Percentiles rank a stretch among this genome's conserved stretches.
These are phyloP conservation scores for Osmoderma eremita DNA, from an alignment of 2,888 invertebrate species.

Conservation along the genomic window DNA sequence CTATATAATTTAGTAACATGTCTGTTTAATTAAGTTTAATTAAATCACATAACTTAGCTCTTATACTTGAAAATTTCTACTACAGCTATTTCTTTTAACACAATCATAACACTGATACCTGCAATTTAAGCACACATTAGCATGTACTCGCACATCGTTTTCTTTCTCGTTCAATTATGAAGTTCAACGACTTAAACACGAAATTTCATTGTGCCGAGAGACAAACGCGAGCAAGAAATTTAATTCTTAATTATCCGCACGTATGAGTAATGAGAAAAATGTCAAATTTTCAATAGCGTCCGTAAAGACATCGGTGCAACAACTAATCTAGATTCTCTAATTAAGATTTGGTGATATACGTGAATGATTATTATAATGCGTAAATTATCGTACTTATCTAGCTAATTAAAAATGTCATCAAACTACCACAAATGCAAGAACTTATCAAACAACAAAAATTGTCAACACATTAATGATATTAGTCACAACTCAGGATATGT, in stretches of 20 bases:
- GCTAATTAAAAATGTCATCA: constrained; percentile 29
- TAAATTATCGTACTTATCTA: constrained; percentile 19
- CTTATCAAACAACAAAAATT: constrained; percentile 32
- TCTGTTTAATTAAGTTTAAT: constrained; percentile 12
- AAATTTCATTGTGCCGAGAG: constrained; percentile 1
- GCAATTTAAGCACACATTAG: constrained; percentile 19
- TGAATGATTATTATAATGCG: constrained; percentile 6
- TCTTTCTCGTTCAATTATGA: constrained; percentile 17
- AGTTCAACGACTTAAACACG: constrained; percentile 2
- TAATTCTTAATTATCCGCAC: constrained; percentile 27
- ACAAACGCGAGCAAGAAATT: constrained; percentile 14
- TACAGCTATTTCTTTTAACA: constrained; percentile 12
- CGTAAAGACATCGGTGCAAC: not conserved
- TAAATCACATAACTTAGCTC: constrained; percentile 34
- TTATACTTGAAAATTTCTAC: constrained; percentile 28
- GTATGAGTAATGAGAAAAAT: constrained; percentile 21
- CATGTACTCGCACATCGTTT: not conserved
- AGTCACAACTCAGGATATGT: constrained; percentile 15
- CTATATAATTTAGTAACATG: constrained; percentile 33
- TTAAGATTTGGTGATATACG: not conserved
- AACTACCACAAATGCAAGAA: constrained; percentile 22
- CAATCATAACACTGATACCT: constrained; percentile 35
- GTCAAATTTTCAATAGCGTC: constrained; percentile 13
- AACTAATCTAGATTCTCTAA: not conserved
- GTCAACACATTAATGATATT: constrained; percentile 39